Conservation (phyloP, 2,888 invertebrate species). For the Sinhomidia bicolor region DNA sequence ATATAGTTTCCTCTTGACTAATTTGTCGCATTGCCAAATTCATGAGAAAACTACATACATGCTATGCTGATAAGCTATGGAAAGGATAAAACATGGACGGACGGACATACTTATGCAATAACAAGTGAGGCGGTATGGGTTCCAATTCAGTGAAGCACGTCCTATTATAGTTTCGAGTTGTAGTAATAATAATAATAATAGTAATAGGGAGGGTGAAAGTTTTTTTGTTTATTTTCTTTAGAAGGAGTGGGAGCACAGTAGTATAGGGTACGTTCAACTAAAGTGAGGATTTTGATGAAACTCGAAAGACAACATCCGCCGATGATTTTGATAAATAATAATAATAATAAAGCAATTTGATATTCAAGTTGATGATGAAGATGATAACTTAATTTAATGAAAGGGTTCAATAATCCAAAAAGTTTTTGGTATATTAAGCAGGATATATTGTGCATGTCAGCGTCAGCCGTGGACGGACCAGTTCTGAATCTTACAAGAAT, state of each 20-base stretch:
- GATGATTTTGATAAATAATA: too few relatives aligned
- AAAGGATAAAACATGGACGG: not conserved
- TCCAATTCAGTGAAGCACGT: conserved; percentile 34
- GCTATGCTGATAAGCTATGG: too few relatives aligned
- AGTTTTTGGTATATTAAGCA: not conserved
- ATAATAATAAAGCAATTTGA: conserved; percentile 44
- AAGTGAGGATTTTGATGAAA: not conserved
- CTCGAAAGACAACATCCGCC: not conserved
- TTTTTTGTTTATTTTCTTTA: not conserved
- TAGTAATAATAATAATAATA: too few relatives aligned
- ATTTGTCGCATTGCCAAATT: conserved; percentile 63
- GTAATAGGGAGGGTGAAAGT: too few relatives aligned
- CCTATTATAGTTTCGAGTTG: not conserved
- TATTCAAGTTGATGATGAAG: conserved; percentile 30
- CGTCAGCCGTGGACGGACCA: conserved; percentile 88
- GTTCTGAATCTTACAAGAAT: conserved; percentile 90
- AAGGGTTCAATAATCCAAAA: not conserved
- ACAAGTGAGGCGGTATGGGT: not conserved
- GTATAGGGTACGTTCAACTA: not conserved
- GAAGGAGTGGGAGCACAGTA: too few relatives aligned
- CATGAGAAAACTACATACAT: too few relatives aligned
- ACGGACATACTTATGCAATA: not conserved
- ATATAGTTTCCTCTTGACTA: conserved; percentile 51
- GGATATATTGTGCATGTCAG: conserved; percentile 81
- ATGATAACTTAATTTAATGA: not conserved